Evolutionary conservation across 1,140 invertebrate species (phyloP).

Genomic region (Drosophila oshimai): DNA sequence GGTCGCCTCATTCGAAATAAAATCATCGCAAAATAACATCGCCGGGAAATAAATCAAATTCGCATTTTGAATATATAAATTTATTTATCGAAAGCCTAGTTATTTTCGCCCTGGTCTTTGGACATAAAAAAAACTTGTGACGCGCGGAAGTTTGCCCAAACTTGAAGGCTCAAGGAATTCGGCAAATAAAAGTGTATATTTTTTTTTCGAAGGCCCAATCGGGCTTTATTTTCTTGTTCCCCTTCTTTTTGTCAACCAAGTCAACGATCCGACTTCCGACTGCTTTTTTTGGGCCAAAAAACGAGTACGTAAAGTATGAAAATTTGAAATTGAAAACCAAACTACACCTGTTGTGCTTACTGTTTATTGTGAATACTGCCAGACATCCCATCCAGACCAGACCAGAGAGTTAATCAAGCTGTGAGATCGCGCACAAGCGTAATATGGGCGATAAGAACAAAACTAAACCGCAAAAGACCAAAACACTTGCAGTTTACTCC

Average conservation of each 20-base stretch:
- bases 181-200: not conserved
- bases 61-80: too few species aligned
- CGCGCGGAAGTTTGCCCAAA: not conserved
- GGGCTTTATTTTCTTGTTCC: not conserved
- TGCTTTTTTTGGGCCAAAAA: not conserved
- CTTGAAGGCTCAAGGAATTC: conserved; percentile 1
- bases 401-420: conserved; percentile 5
- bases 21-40: not conserved
- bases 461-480: not conserved
- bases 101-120: not conserved
- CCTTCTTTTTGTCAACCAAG: not conserved
- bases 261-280: not conserved
- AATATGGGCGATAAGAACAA: conserved; percentile 22
- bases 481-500: conserved; percentile 7
- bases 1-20: not conserved
- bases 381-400: too few species aligned
- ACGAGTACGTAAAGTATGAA: conserved; percentile 7
- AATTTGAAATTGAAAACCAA: conserved; percentile 8
- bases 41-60: not conserved
- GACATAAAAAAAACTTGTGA: not conserved
- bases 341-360: not conserved
- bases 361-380: not conserved
- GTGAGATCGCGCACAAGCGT: not conserved
- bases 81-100: not conserved
- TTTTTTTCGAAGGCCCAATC: not conserved